phyloP scores from a whole-genome alignment of 1,140 invertebrate genomes.

The Agraylea sexmaculata region DNA sequence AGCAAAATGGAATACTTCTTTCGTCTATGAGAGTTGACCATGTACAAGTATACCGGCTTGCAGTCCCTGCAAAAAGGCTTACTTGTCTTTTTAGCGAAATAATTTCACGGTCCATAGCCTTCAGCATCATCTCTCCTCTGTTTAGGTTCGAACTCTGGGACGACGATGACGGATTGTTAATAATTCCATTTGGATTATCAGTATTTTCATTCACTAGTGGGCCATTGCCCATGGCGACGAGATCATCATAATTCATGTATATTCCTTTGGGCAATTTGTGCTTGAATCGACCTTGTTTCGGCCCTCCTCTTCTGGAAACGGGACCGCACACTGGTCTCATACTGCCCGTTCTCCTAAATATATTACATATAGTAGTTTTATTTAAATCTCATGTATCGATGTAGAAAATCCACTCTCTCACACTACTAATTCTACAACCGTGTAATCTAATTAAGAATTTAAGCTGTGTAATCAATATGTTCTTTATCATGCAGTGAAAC shows the following conservation, averaged over 20 bases:
- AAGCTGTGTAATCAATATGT: not conserved
- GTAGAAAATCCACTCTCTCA: not conserved
- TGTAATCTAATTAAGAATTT: not conserved
- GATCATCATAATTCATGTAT: conserved; percentile 94
- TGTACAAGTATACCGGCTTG: no score
- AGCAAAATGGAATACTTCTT: no score
- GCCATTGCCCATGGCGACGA: conserved; percentile 72
- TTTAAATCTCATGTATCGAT: not conserved
- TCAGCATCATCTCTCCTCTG: conserved; percentile 73
- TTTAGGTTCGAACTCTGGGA: conserved; percentile 41
- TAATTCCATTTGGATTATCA: conserved; percentile 21
- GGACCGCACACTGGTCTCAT: conserved; percentile 60
- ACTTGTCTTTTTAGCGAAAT: conserved; percentile 90
- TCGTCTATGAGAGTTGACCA: no score
- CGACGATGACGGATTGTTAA: conserved; percentile 19
- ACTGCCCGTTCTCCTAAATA: conserved; percentile 59
- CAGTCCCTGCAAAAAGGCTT: conserved; percentile 33
- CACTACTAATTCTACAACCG: not conserved
- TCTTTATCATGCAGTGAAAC: no score
- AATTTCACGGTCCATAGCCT: conserved; percentile 86
- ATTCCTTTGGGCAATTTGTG: conserved; percentile 89
- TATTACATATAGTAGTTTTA: no score
- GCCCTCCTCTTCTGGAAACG: conserved; percentile 37
- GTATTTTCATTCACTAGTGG: conserved; percentile 38
- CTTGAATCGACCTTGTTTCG: conserved; percentile 67